Base-by-base conservation (phyloP, 2,113 vertebrate genomes). In the Perca fluviatilis region DNA sequence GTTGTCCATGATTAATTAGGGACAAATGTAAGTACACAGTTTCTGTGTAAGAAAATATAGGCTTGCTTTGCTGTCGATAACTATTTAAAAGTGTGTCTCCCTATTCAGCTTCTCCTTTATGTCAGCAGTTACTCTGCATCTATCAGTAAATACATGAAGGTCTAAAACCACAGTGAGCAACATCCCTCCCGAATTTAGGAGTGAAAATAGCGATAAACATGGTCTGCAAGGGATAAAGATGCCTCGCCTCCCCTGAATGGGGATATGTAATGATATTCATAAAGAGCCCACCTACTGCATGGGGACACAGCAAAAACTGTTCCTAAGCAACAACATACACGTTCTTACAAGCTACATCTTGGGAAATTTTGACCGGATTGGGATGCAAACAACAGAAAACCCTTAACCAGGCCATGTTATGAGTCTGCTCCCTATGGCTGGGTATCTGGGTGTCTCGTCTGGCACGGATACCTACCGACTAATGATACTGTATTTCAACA, bases 311-410 rank as follows among this genome's bases (percentile, higher is more conserved):
- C 74, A 89, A 89, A 90, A 91, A 91, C 88, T 84, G 93, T 94
- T 95, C 84, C 95, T 94, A 91, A 94, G 94, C 94, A 95, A 95
- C 94, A 93, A 93, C 90, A 92, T 92, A 93, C 91, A 89, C 82
- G 74, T 73, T 92, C 87, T 86, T 90, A 90, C 88, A 90, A 93
- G 90, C 72, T 85, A 84, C 80, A 88, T 94, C 92, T 87, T 92
- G 91, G 94, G 91, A 94, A 94, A 94, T 93, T 92, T 89, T 90
- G 91, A 88, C 90, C 84, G 85, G 89, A 89, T 93, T 92, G 91
- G 88, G 93, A 93, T 90, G 87, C 88, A 92, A 92, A 93, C 86
- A 92, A 92, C 82, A 91, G 75, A 89, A 92, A 91, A 85, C 83
- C 90, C 90, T 91, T 91, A 95, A 94, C 87, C 92, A 93, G 91